Base-by-base conservation (phyloP, 2,888 invertebrate genomes). In the Atethmia centrago region DNA sequence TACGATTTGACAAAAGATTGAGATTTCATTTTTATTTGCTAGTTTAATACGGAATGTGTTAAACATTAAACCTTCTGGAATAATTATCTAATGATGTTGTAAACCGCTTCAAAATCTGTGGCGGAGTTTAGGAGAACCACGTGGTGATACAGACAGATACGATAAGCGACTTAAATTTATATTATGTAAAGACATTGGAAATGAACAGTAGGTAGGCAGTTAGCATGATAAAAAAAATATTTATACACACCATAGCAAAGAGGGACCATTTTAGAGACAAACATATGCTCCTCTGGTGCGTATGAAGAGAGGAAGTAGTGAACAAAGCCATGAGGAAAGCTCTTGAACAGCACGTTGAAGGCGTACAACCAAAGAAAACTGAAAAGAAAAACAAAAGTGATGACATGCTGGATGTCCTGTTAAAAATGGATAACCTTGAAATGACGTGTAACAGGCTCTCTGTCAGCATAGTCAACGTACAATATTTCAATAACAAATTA, bases 221-320 rank as follows among this genome's bases (percentile, higher is more conserved):
- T 36, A 19, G 36, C 4, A 58, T 14, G 25, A 21, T 14, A 28
- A 21, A 40, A 25, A 25, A 14, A 58, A 21, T 40, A 66, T 21
- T 0, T 0, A 14, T 42, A 85, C 84, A 81, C 72, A 93, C 93
- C 93, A 31, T 86, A 79, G 55, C 86, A 85, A 5, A 93, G 55
- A 0, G 94, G 93, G 0, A 90, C 84, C 92, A 94, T 94, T 86
- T 92, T 94, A 0, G 89, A 67, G 3, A 92, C 4, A 77, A 89
- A 93, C 31, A 92, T 83, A 77, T 93, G 94, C 51, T 91, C 88
- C 31, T 93, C 88, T 0, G 93, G 91, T 3, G 88, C 85, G 45
- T 93, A 94, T 0, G 88, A 79, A 14, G 93, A 92, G 4, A 93
- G 75, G 51, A 94, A 93, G 14, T 91, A 83, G 31, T 91, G 88